Evolutionary conservation across 1,140 invertebrate species (phyloP).

Genomic region (Lepidostoma basale): DNA sequence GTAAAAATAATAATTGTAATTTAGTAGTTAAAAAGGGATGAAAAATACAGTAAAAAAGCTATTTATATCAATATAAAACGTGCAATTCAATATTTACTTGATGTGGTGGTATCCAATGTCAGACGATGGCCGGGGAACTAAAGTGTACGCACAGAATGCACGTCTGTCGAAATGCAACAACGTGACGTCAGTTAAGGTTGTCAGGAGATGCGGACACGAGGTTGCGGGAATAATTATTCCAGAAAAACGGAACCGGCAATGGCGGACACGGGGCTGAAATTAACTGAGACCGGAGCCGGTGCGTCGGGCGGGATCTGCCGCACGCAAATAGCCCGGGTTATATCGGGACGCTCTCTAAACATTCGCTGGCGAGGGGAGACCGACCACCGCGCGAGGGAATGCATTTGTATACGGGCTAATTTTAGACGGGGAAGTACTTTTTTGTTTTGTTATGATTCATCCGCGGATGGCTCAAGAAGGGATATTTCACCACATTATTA

Average conservation of each 20-base stretch:
- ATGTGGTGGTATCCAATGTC: background rate
- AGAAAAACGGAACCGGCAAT: conserved; percentile 26
- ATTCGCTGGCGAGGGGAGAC: conserved; percentile 4
- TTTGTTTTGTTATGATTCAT: background rate
- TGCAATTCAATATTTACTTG: conserved; percentile 4
- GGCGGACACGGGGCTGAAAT: conserved; percentile 23
- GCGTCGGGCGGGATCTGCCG: conserved; percentile 15
- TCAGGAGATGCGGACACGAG: conserved; percentile 2
- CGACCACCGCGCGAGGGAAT: background rate
- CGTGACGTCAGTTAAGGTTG: conserved; percentile 6
- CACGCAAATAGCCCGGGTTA: conserved; percentile 16
- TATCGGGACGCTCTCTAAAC: conserved; percentile 4
- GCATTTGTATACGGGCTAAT: background rate
- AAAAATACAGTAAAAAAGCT: no score
- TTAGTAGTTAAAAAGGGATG: no score
- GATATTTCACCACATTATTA: no score
- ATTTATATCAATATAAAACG: no score
- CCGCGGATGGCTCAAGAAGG: no score
- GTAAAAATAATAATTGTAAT: no score
- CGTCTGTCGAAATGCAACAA: conserved; percentile 13
- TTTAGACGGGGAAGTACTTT: no score
- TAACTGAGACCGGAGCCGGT: conserved; percentile 16
- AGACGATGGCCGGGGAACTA: background rate
- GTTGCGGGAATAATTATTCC: conserved; percentile 13
- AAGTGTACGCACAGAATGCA: conserved; percentile 11